Evolutionary conservation across 2,113 vertebrate genomes (phyloP), one percentile per base, ranked within the genome.

Genomic region (Quiscalus mexicanus): DNA sequence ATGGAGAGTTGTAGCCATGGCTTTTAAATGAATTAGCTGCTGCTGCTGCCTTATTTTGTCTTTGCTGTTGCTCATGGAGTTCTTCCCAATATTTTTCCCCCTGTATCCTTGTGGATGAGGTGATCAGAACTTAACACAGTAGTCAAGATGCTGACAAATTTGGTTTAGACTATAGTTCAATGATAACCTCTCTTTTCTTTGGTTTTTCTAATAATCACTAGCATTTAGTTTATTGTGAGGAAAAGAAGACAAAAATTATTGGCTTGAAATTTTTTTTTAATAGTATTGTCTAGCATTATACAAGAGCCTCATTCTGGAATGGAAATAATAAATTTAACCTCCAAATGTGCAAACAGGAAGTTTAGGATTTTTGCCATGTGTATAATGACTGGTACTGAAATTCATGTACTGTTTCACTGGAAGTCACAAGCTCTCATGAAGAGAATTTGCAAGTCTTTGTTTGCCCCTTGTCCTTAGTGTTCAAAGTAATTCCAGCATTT

Each of bases 81-180:
- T 92, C 27, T 20, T 8, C 9, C 4, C 3, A 2, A 1, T 35
- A 3, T 6, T 47, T 22, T 35, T 35, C 11, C 0, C 6, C 1
- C 8, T 11, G 3, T 71, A 6, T 58, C 24, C 7, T 28, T 75
- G 24, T 56, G 33, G 41, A 22, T 70, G 62, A 44, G 8, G 9
- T 37, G 22, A 28, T 85, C 12, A 41, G 19, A n/a, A 44, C 5
- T 12, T 20, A 39, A 9, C 14, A 11, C 12, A 53, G 3, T 82
- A 39, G 3, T 60, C 6, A n/a, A 58, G 47, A 44, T 62, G 27
- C 18, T 47, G 60, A 18, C 19, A 28, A 55, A n/a, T 3, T 50
- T 11, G 24, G 7, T 64, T 50, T 84, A 9, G 10, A 7, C 11
- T 13, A 3, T 53, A 25, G 6, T 44, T 9, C 44, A 58, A 1